Evolutionary conservation across 2,797 vertebrate species (phyloP), one percentile per base, ranked within the genome.

Genomic region (Megaceryle alcyon): DNA sequence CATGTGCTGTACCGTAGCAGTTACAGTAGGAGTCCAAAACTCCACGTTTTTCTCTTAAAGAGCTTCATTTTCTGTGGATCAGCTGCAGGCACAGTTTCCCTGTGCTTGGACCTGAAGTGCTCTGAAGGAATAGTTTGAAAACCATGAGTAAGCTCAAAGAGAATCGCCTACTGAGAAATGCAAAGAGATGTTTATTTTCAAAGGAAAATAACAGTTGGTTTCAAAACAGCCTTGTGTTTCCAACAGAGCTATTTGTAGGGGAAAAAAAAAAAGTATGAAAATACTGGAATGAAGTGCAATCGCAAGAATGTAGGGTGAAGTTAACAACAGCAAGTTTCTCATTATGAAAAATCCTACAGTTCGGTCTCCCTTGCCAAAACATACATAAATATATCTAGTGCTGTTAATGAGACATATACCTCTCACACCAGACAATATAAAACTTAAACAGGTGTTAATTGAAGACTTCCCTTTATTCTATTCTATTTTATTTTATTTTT

Each of bases 181-280:
- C 76, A 90, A 89, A 80, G 48, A 83, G 14, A 92, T 87, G 49
- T 89, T 94, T 96, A 78, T 92, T 96, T 97, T 93, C 79, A 88
- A 78, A 86, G 43, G 72, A 95, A 93, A 94, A 86, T 83, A 93
- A 59, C 72, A 81, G 89, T 64, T 71, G 44, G 68, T 94, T 95
- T 96, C 79, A 93, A 95, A 96, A 91, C 79, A 92, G 49, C 92
- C 79, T 65, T 94, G 37, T 59, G 63, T 78, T 86, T 96, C 86
- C 79, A 96, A 66, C 88, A 1, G 39, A 90, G 90, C 69, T 91
- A 68, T 92, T 94, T 83, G 76, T 48, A 91, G 53, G n/a, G 46
- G 35, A 14, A 82, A 68, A 86, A 71, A 88, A 35, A 70, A 88
- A 82, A 90, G 37, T 53, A 89, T 41, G 41, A 92, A 95, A 90